Percentiles rank a stretch among this genome's conserved stretches.
These are phyloP conservation scores for Pedetes capensis DNA, from an alignment of 2,113 vertebrate genomes.

Conservation along the genomic window DNA sequence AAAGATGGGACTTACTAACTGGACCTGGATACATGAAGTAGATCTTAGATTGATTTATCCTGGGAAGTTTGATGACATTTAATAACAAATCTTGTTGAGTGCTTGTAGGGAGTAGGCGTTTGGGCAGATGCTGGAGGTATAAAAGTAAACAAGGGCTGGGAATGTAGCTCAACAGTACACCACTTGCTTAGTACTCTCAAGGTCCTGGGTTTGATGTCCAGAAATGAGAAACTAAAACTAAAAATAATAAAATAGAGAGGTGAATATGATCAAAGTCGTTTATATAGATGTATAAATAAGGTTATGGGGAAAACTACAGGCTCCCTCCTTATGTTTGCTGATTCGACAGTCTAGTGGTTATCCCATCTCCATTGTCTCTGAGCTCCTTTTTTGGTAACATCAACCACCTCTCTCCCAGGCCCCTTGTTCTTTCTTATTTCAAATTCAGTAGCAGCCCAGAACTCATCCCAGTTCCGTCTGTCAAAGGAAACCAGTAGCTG, in stretches of 20 bases:
- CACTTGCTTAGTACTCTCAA: too few species aligned
- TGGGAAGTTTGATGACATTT: neutral
- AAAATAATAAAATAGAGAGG: too few species aligned
- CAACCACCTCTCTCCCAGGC: neutral
- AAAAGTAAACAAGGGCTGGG: neutral
- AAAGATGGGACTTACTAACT: neutral
- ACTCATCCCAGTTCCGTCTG: neutral
- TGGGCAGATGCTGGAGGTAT: neutral
- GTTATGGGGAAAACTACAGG: too few species aligned
- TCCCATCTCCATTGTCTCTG: too few species aligned
- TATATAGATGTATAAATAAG: too few species aligned
- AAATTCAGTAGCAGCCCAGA: neutral
- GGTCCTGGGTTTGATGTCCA: too few species aligned
- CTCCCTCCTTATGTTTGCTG: neutral
- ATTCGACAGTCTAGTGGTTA: neutral
- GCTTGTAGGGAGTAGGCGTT: neutral
- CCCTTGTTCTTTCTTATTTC: neutral
- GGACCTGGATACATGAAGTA: neutral
- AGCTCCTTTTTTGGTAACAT: neutral
- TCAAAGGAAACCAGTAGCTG: neutral
- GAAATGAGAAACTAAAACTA: too few species aligned
- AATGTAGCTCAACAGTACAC: too few species aligned
- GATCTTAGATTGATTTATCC: neutral
- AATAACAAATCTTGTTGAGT: neutral
- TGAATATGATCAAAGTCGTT: too few species aligned